These are phyloP conservation scores for Elephas maximus DNA, from an alignment of 2,113 vertebrate genomes.

Conservation along the genomic window DNA sequence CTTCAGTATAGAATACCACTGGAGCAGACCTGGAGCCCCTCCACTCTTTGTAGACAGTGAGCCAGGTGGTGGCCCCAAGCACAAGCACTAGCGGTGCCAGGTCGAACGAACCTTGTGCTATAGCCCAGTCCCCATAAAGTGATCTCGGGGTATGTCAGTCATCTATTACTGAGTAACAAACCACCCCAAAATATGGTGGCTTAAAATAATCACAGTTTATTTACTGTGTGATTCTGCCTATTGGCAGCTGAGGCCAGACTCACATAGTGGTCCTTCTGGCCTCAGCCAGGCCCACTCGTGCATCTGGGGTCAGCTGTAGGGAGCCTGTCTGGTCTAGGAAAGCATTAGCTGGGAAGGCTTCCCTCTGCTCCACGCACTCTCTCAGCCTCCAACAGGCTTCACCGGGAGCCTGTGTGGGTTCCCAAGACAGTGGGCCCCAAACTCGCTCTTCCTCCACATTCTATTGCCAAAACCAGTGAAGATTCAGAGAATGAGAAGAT, in stretches of 20 bases:
- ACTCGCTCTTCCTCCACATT: neutral
- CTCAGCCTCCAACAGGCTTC: neutral
- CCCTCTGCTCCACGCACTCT: too few relatives aligned
- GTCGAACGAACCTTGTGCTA: too few relatives aligned
- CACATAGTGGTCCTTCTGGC: neutral
- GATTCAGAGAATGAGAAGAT: neutral
- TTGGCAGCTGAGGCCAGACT: too few relatives aligned
- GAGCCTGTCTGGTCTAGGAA: neutral
- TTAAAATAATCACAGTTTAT: fast-evolving
- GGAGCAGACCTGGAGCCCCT: fast-evolving
- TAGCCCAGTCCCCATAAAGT: neutral
- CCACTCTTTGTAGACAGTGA: fast-evolving
- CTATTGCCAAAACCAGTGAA: neutral
- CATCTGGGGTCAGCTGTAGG: neutral
- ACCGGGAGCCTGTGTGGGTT: neutral
- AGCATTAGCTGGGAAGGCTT: too few relatives aligned
- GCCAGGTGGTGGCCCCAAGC: too few relatives aligned
- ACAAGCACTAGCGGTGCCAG: fast-evolving
- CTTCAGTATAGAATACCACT: fast-evolving
- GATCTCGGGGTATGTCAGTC: fast-evolving
- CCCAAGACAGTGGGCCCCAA: too few relatives aligned
- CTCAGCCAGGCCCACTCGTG: neutral
- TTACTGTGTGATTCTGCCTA: neutral
- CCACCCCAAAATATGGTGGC: fast-evolving
- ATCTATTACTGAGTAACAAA: fast-evolving